A percentile compares a stretch with the other conserved stretches of the same genome.
Conservation (phyloP, 2,113 vertebrate genomes). For the Alligator mississippiensis region DNA sequence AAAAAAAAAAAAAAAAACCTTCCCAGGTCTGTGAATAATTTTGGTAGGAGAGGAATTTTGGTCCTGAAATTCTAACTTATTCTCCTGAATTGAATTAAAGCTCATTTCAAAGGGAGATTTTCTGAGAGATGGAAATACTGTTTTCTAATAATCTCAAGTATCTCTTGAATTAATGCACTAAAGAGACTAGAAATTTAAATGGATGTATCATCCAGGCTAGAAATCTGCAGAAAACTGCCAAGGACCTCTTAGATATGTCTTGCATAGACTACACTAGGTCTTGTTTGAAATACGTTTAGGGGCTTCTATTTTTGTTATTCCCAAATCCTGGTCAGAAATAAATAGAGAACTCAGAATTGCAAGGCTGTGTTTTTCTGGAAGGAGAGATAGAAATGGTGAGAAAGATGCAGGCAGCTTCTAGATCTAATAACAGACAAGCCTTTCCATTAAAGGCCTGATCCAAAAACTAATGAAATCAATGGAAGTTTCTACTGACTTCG, state of each 20-base stretch:
- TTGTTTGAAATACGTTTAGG: not conserved
- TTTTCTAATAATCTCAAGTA: not conserved
- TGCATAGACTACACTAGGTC: no score
- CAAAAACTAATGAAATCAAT: constrained; percentile 21
- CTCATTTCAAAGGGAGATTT: not conserved
- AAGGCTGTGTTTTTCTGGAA: not conserved
- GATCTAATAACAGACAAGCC: constrained; percentile 11
- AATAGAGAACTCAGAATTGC: not conserved
- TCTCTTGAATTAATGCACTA: not conserved
- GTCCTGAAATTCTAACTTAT: not conserved
- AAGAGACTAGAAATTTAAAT: not conserved
- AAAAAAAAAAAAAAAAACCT: not conserved
- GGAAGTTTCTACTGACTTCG: not conserved
- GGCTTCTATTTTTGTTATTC: not conserved
- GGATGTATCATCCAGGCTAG: no score
- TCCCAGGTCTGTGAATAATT: not conserved
- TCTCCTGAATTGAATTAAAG: not conserved
- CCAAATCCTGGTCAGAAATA: not conserved
- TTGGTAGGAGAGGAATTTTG: not conserved
- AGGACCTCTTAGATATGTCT: accelerated
- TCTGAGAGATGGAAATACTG: not conserved
- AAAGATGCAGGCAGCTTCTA: not conserved
- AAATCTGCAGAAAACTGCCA: not conserved
- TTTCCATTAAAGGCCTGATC: constrained; percentile 41
- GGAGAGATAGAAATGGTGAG: not conserved